A percentile compares a stretch with the other conserved stretches of the same genome.
These are phyloP conservation scores for Petrophora chlorosata DNA, from an alignment of 2,888 invertebrate species.

Conservation along the genomic window DNA sequence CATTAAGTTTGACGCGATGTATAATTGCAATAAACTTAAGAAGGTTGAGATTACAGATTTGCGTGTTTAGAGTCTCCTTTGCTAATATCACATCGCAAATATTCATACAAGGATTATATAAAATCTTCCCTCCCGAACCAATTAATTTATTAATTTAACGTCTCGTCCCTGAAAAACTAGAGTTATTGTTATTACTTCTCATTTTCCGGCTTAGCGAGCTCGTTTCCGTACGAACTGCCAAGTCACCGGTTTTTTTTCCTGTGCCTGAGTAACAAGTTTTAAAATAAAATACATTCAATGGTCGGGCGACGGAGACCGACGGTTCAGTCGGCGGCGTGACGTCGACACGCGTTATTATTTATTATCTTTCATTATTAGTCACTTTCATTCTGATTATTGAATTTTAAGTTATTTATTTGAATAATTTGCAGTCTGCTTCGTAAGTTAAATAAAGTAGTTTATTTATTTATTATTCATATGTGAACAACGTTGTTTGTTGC, in stretches of 20 bases:
- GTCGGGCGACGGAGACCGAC: too few species aligned
- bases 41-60: too few species aligned
- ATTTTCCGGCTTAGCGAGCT: slow-evolving; percentile 12
- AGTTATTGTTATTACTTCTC: slow-evolving; percentile 8
- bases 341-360: slow-evolving; percentile 3
- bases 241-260: slow-evolving; percentile 9
- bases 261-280: slow-evolving; percentile 7
- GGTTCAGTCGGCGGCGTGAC: slow-evolving; percentile 1
- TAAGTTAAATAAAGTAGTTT: too few species aligned
- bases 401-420: too few species aligned
- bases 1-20: too few species aligned
- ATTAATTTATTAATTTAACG: slow-evolving; percentile 3
- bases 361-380: slow-evolving; percentile 1
- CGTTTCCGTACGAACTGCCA: slow-evolving; percentile 1
- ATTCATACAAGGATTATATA: too few species aligned
- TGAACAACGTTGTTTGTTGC: too few species aligned
- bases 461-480: too few species aligned
- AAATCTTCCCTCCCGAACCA: not conserved
- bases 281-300: slow-evolving; percentile 9
- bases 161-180: slow-evolving; percentile 3
- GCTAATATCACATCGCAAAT: too few species aligned
- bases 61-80: too few species aligned
- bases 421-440: too few species aligned
- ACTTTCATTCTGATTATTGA: not conserved
- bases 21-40: too few species aligned